Evolutionary conservation across 92 coral and sea anemone genomes (phyloP).

Genomic region (Umimayanthus kanabou): DNA sequence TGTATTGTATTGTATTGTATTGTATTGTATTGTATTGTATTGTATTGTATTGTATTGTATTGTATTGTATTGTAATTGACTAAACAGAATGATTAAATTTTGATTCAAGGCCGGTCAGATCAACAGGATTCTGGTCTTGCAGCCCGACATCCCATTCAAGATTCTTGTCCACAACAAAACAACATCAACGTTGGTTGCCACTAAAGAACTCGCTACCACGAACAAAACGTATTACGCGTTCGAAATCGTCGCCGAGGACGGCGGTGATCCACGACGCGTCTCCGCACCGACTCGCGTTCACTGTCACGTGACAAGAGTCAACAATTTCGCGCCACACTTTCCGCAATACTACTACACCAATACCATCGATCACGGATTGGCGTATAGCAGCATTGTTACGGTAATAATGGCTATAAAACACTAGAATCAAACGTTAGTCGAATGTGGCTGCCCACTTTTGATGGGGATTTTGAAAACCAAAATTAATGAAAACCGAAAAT

Average conservation of each 20-base stretch:
- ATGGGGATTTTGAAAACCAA: too few species aligned
- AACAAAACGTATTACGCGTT: not conserved
- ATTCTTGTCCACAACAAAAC: not conserved
- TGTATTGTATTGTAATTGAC: too few species aligned
- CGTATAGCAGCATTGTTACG: not conserved
- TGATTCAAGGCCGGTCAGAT: not conserved
- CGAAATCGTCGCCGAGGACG: not conserved
- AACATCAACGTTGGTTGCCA: not conserved
- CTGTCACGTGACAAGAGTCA: not conserved
- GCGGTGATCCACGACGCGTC: not conserved
- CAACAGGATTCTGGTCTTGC: not conserved
- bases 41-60: too few species aligned
- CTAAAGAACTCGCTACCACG: not conserved
- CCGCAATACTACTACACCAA: not conserved
- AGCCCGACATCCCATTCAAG: not conserved
- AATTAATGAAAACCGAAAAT: too few species aligned
- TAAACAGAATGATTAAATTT: too few species aligned
- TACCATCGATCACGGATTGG: not conserved
- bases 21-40: too few species aligned
- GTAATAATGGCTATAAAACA: not conserved
- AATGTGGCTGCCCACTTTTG: too few species aligned
- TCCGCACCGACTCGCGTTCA: not conserved
- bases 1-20: too few species aligned
- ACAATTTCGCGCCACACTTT: not conserved
- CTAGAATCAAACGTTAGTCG: too few species aligned